Evolutionary conservation across 2,113 vertebrate genomes (phyloP), one percentile per base, ranked within the genome.

Genomic region (Xiphophorus hellerii): DNA sequence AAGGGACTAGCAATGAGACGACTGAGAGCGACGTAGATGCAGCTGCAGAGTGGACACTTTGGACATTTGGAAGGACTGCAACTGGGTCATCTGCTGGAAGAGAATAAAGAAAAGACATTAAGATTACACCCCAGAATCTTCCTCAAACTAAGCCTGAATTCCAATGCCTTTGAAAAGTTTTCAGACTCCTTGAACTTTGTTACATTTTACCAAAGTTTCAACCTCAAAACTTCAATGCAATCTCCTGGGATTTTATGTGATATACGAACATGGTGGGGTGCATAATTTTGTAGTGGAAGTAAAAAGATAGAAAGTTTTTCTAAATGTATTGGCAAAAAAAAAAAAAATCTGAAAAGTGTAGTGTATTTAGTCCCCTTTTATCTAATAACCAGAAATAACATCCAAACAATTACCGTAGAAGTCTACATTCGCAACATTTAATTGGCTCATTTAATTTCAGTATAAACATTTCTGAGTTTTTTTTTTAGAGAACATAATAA

Each of bases 31-130:
- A 85, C 1, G 86, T 60, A 17, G 94, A 74, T 42, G 88, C 39
- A 29, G 54, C 85, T 0, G 93, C 93, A 0, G 95, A 94, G 0
- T 93, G 94, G 6, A 95, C 85, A 0, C 95, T 98, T 69, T 95
- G 93, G 62, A 98, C 94, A 3, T 95, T 90, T 12, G 95, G 94
- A 70, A 94, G 86, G 61, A 86, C 77, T 2, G 94, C 92, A 0
- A 92, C 93, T 0, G 96, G 95, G 73, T 97, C 95, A 61, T 97
- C 96, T 95, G 94, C 91, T 93, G 68, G 8, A 84, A 78, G 73
- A n/a, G 74, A 77, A 84, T 27, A 66, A 71, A 82, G 48, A 76
- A 28, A 68, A 68, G 31, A 51, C 73, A 48, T 76, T 82, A 84
- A 65, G 54, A 83, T 42, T 66, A 54, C 42, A 61, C 62, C 33